Conservation (phyloP, 2,888 invertebrate genomes). For the Leucophenga montana region DNA sequence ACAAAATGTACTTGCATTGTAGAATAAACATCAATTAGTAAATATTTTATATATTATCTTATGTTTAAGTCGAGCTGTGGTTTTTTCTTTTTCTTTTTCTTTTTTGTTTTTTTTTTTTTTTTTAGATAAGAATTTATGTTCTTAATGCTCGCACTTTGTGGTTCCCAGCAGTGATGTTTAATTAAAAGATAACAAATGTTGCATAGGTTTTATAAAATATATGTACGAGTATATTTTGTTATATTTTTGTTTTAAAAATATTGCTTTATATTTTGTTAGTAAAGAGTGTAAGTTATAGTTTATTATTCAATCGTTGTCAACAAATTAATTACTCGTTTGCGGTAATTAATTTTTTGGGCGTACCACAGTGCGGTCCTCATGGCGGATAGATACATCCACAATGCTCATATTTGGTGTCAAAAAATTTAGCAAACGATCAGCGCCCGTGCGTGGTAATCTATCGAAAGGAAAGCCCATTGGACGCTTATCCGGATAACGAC, state of each 20-base stretch:
- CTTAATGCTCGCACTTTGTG: neutral
- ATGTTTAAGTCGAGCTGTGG: slow-evolving; percentile 1
- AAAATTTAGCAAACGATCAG: slow-evolving; percentile 78
- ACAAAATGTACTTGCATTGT: slow-evolving; percentile 21
- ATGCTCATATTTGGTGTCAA: slow-evolving; percentile 82
- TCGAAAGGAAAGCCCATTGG: slow-evolving; percentile 91
- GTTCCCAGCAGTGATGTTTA: neutral
- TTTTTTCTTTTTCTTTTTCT: neutral
- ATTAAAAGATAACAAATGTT: neutral
- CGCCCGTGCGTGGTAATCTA: slow-evolving; percentile 76
- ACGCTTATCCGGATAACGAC: slow-evolving; percentile 83
- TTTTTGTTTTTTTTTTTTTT: neutral
- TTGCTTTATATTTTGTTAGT: too few species aligned
- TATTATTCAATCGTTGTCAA: too few species aligned
- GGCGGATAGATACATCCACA: slow-evolving; percentile 76
- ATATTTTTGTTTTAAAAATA: too few species aligned
- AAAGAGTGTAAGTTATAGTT: too few species aligned
- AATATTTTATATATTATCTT: neutral
- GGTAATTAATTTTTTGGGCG: slow-evolving; percentile 35
- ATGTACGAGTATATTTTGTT: too few species aligned
- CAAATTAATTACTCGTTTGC: slow-evolving; percentile 1
- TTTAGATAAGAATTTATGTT: neutral
- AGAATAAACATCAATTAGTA: neutral
- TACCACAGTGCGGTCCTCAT: slow-evolving; percentile 75
- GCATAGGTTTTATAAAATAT: too few species aligned